Base-by-base conservation (phyloP, 2,888 invertebrate genomes). In the Caenorhabditis doughertyi region DNA sequence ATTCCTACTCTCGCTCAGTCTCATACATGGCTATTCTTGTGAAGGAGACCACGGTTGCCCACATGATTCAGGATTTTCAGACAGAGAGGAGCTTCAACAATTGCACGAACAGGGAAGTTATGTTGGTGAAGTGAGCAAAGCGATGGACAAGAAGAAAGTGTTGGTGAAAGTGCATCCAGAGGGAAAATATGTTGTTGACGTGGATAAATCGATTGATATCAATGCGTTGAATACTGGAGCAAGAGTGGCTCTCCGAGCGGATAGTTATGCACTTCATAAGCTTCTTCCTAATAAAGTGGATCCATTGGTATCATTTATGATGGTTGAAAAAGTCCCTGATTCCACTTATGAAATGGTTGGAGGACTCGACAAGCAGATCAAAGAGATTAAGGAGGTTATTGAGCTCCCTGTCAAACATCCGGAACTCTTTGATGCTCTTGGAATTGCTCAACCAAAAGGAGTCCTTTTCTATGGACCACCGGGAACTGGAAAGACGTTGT, bases 281-380 rank as follows among this genome's bases (percentile, higher is more conserved):
- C 97, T 99, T 88, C 94, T 99, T 27, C 99, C 99, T 0, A 99
- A 98, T 93, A 99, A 99, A 94, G 95, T 99, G 1, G 99, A 99
- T 94, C 99, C 99, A 0, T 94, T 99, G 79, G 99, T 99, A 0
- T 98, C 98, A 0, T 94, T 99, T 82, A 99, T 99, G 99, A 99
- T 99, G 99, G 99, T 99, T 0, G 99, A 99, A 92, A 99, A 99
- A 93, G 99, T 99, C 2, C 99, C 99, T 0, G 99, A 99, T 93
- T 98, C 98, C 0, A 99, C 99, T 0, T 99, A 99, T 92, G 99
- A 99, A 94, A 99, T 99, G 98, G 98, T 99, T 25, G 99, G 99
- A 87, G 99, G 99, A 73, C 94, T 99, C 84, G 98, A 99, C 92
- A 99, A 98, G 92, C 99, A 99, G 93, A 99, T 99, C 73, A 98